These are phyloP conservation scores for Poecilia picta DNA, from an alignment of 2,797 vertebrate genomes.

Conservation along the genomic window DNA sequence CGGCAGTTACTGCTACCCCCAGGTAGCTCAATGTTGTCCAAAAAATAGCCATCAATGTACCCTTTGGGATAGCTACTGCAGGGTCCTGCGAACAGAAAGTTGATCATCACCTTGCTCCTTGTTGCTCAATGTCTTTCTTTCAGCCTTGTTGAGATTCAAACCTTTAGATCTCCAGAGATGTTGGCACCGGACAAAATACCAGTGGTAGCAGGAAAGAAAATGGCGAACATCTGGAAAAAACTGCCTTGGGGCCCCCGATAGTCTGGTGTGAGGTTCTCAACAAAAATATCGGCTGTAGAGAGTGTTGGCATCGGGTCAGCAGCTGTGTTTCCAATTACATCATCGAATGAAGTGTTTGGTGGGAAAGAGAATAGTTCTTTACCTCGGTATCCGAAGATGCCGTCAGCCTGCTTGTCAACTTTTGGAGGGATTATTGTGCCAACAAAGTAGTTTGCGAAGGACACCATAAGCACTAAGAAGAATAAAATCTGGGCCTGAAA, in stretches of 20 bases:
- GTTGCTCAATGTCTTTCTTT: neutral
- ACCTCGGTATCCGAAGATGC: constrained; percentile 80
- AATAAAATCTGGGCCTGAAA: constrained; percentile 79
- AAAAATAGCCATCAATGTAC: constrained; percentile 79
- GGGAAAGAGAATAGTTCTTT: neutral
- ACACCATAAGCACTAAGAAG: constrained; percentile 77
- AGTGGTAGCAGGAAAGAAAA: constrained; percentile 84
- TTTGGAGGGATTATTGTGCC: constrained; percentile 74
- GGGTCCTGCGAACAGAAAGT: constrained; percentile 65
- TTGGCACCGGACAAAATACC: constrained; percentile 81
- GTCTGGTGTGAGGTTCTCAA: constrained; percentile 73
- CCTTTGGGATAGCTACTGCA: constrained; percentile 78
- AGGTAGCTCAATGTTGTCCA: constrained; percentile 78
- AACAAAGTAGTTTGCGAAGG: constrained; percentile 79
- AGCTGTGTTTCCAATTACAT: neutral
- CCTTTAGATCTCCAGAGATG: constrained; percentile 83
- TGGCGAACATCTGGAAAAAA: constrained; percentile 84
- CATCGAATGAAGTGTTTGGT: neutral
- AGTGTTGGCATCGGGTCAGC: neutral
- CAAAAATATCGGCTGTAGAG: constrained; percentile 75
- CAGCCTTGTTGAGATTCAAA: constrained; percentile 23
- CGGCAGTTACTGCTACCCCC: constrained; percentile 67
- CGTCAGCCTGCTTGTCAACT: constrained; percentile 65
- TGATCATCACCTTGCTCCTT: neutral
- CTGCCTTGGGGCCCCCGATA: constrained; percentile 53